phyloP scores from a whole-genome alignment of 2,797 vertebrate species.

The Harpagifer antarcticus region DNA sequence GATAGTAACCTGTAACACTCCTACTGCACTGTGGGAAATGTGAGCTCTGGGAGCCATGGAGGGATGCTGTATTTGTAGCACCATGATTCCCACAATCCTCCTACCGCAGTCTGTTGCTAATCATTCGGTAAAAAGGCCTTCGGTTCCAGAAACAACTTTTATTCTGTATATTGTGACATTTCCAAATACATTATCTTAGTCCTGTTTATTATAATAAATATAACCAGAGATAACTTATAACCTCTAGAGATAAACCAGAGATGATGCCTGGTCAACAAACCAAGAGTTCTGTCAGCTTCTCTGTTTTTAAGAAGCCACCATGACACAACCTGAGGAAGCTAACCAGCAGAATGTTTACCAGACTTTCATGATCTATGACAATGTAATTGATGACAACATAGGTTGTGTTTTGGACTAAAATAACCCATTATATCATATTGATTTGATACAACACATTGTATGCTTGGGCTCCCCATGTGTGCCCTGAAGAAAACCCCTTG shows the following conservation, averaged over 20 bases:
- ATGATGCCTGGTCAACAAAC: background rate
- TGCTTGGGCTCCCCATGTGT: background rate
- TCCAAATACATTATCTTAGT: too few relatives aligned
- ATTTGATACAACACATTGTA: background rate
- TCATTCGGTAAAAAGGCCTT: background rate
- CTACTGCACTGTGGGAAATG: conserved; percentile 42
- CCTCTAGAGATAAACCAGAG: background rate
- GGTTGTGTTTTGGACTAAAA: background rate
- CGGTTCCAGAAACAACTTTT: too few relatives aligned
- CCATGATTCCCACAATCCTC: conserved; percentile 3
- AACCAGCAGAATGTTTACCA: background rate
- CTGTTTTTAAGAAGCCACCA: background rate
- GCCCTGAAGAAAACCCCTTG: background rate
- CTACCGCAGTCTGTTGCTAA: background rate
- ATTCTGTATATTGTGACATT: too few relatives aligned
- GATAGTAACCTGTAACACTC: conserved; percentile 48
- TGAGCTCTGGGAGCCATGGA: conserved; percentile 31
- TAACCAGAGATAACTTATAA: too few relatives aligned
- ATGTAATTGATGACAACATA: background rate
- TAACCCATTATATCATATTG: background rate
- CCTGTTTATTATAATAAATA: too few relatives aligned
- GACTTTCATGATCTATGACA: background rate
- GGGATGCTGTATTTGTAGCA: conserved; percentile 30
- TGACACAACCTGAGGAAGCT: background rate
- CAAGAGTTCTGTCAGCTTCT: background rate